phyloP scores from a whole-genome alignment of 2,113 vertebrate species.

The Elaphurus davidianus region DNA sequence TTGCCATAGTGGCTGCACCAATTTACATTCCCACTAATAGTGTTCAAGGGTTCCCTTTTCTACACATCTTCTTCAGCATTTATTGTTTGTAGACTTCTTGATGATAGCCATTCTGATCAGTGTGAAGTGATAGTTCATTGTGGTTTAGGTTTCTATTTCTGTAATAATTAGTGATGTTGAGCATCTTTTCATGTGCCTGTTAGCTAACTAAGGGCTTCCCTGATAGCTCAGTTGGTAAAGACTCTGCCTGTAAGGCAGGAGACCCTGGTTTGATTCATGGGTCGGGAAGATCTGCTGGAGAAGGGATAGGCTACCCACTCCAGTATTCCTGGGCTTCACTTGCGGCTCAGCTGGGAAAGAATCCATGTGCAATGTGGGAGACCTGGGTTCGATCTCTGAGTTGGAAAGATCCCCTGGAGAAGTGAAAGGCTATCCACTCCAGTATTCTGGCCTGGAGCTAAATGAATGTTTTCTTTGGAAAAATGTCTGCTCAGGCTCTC shows the following conservation, averaged over 20 bases:
- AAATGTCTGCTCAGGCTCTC: neutral
- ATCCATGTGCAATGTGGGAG: neutral
- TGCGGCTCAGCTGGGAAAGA: neutral
- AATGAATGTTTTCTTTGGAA: neutral
- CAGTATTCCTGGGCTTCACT: neutral
- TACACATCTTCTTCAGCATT: neutral
- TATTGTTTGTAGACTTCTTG: neutral
- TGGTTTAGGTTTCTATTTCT: neutral
- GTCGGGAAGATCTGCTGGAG: neutral
- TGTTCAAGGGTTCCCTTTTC: neutral
- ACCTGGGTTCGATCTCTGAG: neutral
- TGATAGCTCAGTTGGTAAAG: neutral
- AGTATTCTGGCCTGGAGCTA: neutral
- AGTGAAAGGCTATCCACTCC: neutral
- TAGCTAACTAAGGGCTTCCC: neutral
- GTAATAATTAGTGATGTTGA: neutral
- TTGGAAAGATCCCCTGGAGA: neutral
- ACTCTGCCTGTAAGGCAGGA: neutral
- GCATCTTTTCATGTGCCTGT: neutral
- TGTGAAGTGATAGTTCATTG: neutral
- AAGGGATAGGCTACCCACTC: neutral
- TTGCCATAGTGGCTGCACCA: neutral
- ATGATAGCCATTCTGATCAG: neutral
- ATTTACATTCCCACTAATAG: neutral
- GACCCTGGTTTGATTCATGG: neutral